phyloP scores from a whole-genome alignment of 1,140 invertebrate species.

The Trichonephila clavipes region DNA sequence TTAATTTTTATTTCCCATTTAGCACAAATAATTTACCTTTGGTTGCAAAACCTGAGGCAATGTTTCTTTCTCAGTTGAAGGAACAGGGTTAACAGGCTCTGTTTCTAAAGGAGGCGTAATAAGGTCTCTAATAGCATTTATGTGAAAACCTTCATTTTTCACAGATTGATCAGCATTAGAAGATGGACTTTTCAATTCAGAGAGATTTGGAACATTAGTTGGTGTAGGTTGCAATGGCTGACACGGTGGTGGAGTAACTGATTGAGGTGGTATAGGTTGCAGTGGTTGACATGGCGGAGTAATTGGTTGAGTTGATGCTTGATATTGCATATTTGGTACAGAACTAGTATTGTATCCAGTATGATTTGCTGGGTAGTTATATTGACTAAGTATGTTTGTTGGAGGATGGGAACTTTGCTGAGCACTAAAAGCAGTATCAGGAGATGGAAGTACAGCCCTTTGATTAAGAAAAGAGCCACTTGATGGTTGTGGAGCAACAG shows the following conservation, averaged over 20 bases:
- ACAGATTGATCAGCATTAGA: background rate
- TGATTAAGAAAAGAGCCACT: background rate
- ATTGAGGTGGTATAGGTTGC: background rate
- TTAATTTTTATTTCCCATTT: too few relatives aligned
- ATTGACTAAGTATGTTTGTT: conserved; percentile 8
- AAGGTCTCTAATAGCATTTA: conserved; percentile 51
- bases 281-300: background rate
- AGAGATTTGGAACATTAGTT: background rate
- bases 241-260: background rate
- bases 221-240: conserved; percentile 41
- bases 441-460: background rate
- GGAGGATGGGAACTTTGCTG: background rate
- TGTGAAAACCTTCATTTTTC: background rate
- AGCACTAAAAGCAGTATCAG: background rate
- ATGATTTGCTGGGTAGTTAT: background rate
- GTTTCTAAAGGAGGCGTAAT: conserved; percentile 59
- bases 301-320: background rate
- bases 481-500: background rate
- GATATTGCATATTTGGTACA: conserved; percentile 29
- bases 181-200: conserved; percentile 27
- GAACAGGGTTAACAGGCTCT: background rate
- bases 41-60: conserved; percentile 52
- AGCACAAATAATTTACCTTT: conserved; percentile 22
- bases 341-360: background rate
- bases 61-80: background rate